Evolutionary conservation across 2,888 invertebrate species (phyloP).

Genomic region (Diachrysia chrysitis): DNA sequence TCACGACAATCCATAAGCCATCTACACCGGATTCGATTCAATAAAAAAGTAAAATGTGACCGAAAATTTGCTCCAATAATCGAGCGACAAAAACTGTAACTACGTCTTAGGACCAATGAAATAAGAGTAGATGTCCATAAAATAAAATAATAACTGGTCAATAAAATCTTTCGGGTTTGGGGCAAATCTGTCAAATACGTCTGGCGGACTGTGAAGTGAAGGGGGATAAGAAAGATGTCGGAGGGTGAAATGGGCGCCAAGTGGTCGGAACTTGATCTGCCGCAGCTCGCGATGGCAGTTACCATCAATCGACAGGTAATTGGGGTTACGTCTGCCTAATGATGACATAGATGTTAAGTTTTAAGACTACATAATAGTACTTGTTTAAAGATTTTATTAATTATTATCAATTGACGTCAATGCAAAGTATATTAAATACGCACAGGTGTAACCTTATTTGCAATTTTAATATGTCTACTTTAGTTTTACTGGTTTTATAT

Average conservation of each 20-base stretch:
- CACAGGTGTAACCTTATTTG: too few relatives aligned
- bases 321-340: slow-evolving; percentile 80
- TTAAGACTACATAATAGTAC: slow-evolving; percentile 16
- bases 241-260: slow-evolving; percentile 75
- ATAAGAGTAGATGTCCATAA: slow-evolving; percentile 87
- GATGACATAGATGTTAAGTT: slow-evolving; percentile 70
- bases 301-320: slow-evolving; percentile 85
- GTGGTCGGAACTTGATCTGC: slow-evolving; percentile 85
- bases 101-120: slow-evolving; percentile 83
- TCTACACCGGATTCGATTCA: slow-evolving; percentile 76
- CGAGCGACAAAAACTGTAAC: slow-evolving; percentile 84
- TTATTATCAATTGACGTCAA: neutral
- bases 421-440: too few relatives aligned
- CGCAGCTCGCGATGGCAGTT: slow-evolving; percentile 76
- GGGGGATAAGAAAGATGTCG: slow-evolving; percentile 71
- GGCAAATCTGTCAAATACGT: slow-evolving; percentile 85
- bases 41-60: slow-evolving; percentile 81
- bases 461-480: too few relatives aligned
- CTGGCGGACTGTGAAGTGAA: slow-evolving; percentile 67
- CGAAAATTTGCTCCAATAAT: slow-evolving; percentile 83
- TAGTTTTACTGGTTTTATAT: too few relatives aligned
- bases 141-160: slow-evolving; percentile 88
- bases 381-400: neutral
- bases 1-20: slow-evolving; percentile 76
- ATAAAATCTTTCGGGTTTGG: slow-evolving; percentile 83